Evolutionary conservation across 1,140 invertebrate species (phyloP).

Genomic region (Drosophila chauvacae): DNA sequence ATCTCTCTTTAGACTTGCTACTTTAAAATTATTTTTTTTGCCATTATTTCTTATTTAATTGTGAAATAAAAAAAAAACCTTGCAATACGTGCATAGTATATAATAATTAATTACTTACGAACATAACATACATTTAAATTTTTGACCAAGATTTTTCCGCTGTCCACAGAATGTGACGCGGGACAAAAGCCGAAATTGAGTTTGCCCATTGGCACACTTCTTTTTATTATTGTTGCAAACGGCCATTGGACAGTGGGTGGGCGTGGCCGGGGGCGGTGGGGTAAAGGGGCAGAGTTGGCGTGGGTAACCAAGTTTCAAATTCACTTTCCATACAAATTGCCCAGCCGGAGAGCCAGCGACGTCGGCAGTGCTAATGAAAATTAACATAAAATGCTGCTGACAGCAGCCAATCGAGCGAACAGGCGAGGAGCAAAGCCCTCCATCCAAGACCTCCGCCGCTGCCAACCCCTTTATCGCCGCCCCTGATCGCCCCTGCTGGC

Average conservation of each 20-base stretch:
- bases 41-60: neutral
- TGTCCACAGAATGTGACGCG: slow-evolving; percentile 5
- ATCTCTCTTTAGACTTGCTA: neutral
- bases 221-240: slow-evolving; percentile 22
- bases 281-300: neutral
- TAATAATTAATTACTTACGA: neutral
- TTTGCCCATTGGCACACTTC: slow-evolving; percentile 69
- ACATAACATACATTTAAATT: neutral
- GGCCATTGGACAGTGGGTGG: slow-evolving; percentile 10
- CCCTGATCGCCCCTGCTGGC: neutral
- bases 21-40: neutral
- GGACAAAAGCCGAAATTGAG: slow-evolving; percentile 36
- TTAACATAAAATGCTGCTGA: slow-evolving; percentile 83
- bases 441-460: neutral
- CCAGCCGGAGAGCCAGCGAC: slow-evolving; percentile 60
- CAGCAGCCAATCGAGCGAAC: slow-evolving; percentile 78
- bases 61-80: neutral
- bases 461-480: neutral
- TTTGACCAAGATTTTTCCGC: slow-evolving; percentile 6
- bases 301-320: slow-evolving; percentile 69
- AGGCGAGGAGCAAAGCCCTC: slow-evolving; percentile 21
- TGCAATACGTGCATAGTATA: neutral
- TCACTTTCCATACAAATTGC: slow-evolving; percentile 82
- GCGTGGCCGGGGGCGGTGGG: neutral
- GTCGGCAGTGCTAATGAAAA: slow-evolving; percentile 78